Conservation (phyloP, 2,113 vertebrate species). For the Gasterosteus nipponicus region DNA sequence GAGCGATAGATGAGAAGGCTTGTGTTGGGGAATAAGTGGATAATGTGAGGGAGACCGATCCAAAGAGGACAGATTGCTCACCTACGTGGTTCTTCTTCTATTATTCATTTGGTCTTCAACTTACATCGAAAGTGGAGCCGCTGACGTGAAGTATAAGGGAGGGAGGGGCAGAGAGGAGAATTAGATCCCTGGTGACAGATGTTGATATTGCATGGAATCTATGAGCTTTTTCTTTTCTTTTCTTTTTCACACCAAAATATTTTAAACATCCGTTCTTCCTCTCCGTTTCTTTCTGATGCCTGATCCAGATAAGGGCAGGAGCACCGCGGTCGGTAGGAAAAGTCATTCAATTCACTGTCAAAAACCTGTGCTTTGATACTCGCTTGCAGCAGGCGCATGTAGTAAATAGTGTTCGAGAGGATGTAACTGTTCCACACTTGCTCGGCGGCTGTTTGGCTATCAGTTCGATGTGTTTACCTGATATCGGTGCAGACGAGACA, state of each 20-base stretch:
- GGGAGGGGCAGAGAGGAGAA: neutral
- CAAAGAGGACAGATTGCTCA: neutral
- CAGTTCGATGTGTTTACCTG: constrained; percentile 26
- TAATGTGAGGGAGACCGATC: neutral
- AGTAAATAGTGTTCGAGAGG: neutral
- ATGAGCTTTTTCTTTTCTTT: neutral
- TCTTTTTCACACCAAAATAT: neutral
- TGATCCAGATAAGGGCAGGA: neutral
- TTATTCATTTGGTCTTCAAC: constrained; percentile 1
- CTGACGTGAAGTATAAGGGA: neutral
- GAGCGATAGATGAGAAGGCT: neutral
- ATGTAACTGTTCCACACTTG: constrained; percentile 9
- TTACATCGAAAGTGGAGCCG: neutral
- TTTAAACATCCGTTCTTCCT: too few relatives aligned
- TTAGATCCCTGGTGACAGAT: neutral
- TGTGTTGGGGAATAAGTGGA: constrained; percentile 2
- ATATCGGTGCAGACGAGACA: constrained; percentile 4
- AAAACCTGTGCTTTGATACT: neutral
- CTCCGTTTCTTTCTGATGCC: neutral
- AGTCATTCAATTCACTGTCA: neutral
- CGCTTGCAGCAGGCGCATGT: neutral
- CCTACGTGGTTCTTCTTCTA: neutral
- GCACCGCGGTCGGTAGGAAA: neutral
- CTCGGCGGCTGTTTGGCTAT: constrained; percentile 6
- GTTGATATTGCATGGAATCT: neutral